phyloP scores from a whole-genome alignment of 1,140 invertebrate genomes.

The Archivesica marissinica region DNA sequence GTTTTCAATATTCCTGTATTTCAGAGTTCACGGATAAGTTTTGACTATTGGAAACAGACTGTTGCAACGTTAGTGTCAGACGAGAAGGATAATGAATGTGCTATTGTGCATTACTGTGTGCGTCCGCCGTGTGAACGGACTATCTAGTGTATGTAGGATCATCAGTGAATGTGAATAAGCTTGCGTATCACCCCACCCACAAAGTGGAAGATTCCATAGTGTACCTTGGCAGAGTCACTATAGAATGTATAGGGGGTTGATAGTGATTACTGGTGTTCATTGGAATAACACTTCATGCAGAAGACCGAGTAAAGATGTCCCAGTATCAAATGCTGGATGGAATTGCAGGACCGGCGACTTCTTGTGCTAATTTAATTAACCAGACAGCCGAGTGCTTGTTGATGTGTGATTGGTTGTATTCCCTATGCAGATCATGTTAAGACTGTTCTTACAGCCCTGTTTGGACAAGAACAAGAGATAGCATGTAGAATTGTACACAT shows the following conservation, averaged over 20 bases:
- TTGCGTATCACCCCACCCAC: neutral
- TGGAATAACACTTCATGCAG: neutral
- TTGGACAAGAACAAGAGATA: no score
- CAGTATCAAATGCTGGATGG: neutral
- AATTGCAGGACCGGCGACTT: neutral
- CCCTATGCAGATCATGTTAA: no score
- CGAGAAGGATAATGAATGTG: conserved; percentile 72
- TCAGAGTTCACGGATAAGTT: conserved; percentile 82
- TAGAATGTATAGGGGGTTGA: no score
- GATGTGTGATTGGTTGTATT: no score
- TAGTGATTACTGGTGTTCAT: neutral
- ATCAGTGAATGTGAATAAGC: neutral
- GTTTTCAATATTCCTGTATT: conserved; percentile 26
- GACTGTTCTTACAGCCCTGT: no score
- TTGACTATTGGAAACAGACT: conserved; percentile 83
- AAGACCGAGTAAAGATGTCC: neutral
- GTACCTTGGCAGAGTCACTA: no score
- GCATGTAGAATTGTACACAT: no score
- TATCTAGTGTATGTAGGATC: conserved; percentile 29
- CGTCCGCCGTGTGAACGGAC: conserved; percentile 75
- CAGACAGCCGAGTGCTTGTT: no score
- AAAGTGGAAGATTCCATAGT: no score
- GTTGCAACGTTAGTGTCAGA: conserved; percentile 79
- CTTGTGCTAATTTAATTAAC: no score
- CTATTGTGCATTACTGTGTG: conserved; percentile 77